These are phyloP conservation scores for Ctenochaetus hawaiiensis DNA, from an alignment of 2,797 vertebrate species.

Conservation along the genomic window DNA sequence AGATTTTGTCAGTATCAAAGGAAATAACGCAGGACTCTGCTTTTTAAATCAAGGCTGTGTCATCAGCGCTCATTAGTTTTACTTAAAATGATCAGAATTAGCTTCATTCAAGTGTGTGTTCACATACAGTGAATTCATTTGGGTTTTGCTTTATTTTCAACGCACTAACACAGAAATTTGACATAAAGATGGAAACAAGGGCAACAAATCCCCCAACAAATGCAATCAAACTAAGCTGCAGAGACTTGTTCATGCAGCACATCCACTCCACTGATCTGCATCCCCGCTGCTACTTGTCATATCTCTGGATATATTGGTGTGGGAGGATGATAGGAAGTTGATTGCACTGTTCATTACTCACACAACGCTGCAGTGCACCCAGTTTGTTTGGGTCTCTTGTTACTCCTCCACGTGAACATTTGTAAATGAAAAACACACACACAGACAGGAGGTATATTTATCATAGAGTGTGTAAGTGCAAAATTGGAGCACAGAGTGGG, in stretches of 20 bases:
- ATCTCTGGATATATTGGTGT: slow-evolving; percentile 2
- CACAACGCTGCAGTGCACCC: background rate
- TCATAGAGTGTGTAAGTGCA: background rate
- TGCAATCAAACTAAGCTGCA: background rate
- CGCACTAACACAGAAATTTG: too few species aligned
- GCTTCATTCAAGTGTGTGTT: too few species aligned
- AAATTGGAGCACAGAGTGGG: background rate
- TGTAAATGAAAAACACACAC: slow-evolving; percentile 5
- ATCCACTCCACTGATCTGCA: slow-evolving; percentile 2
- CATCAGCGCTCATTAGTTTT: too few species aligned
- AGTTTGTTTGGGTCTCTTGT: slow-evolving; percentile 9
- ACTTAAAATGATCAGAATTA: too few species aligned
- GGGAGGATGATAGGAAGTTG: slow-evolving; percentile 24
- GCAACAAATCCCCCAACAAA: too few species aligned
- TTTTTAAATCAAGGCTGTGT: too few species aligned
- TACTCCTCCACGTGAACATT: slow-evolving; percentile 13
- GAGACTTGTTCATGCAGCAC: slow-evolving; percentile 2
- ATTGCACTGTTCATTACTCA: slow-evolving; percentile 16
- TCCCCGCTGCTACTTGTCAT: background rate
- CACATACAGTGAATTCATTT: too few species aligned
- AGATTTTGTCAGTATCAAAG: too few species aligned
- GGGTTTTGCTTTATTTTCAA: too few species aligned
- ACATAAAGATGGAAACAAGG: too few species aligned
- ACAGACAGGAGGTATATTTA: slow-evolving; percentile 19
- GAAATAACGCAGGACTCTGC: too few species aligned